Evolutionary conservation across 2,888 invertebrate genomes (phyloP).

Genomic region (Fragum fragum): DNA sequence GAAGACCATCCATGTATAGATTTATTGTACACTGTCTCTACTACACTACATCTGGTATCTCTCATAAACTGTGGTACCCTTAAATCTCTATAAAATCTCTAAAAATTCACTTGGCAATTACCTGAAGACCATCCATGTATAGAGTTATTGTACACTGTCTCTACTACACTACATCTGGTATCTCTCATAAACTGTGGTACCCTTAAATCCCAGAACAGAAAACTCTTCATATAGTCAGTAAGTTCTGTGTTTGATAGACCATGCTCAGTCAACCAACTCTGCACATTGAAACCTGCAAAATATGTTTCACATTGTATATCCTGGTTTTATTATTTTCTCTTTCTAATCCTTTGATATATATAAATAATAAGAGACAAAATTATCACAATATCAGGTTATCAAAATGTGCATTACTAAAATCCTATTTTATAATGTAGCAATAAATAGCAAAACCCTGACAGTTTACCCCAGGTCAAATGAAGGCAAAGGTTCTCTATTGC

Average conservation of each 20-base stretch:
- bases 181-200: conserved; percentile 15
- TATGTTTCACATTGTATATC: no score
- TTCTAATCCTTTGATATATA: no score
- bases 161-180: neutral
- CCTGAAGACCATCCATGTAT: conserved; percentile 20
- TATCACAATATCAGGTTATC: no score
- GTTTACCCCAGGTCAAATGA: no score
- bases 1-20: conserved; percentile 7
- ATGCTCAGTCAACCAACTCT: conserved; percentile 9
- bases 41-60: neutral
- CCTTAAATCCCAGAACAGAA: conserved; percentile 12
- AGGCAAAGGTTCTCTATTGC: no score
- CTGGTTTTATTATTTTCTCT: no score
- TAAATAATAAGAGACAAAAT: no score
- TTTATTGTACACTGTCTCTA: neutral
- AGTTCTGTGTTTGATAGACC: neutral
- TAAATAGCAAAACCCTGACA: no score
- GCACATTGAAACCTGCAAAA: conserved; percentile 15
- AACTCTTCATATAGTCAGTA: neutral
- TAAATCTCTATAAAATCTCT: conserved; percentile 4
- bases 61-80: conserved; percentile 15
- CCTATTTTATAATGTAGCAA: no score
- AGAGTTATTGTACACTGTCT: neutral
- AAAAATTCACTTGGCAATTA: neutral
- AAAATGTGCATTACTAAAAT: no score